Base-by-base conservation (phyloP, 1,140 invertebrate genomes). In the Drosophila malerkotliana region DNA sequence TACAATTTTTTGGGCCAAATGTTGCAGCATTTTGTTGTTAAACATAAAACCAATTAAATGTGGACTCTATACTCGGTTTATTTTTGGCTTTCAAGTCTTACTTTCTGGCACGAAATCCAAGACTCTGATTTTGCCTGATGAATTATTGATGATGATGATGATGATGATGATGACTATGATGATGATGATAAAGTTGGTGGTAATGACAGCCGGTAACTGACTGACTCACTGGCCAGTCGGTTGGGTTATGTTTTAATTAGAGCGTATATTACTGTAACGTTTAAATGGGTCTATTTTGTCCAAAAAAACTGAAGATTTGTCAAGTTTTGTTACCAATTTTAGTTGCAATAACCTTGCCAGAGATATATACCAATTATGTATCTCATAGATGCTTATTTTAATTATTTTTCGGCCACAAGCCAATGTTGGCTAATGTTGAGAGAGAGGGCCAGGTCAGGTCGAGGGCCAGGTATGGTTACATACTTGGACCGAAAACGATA, bases 181-280 rank as follows among this genome's bases (percentile, higher is more conserved):
- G 52, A 34, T 68, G 45, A 56, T 66, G 66, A 37, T 37, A 5
- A 30, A 10, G 32, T 8, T 62, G 45, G 44, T 32, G 30, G 37
- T 34, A 14, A 15, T 28, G 14, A 24, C 18, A 47, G 45, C 30
- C 47, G 39, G 39, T 37, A 10, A n/a, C 8, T 41, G 39, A 18
- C 18, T 18, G 18, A n/a, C 39, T 15, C 10, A 8, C 7, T 9
- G 15, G 44, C 26, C 34, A 39, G 21, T 52, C 51, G 68, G 21
- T 52, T 45, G 61, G 71, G 72, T 79, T 79, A 79, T 73, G 76
- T 72, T 73, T 73, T 79, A 79, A 79, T 79, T 79, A 79, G 76
- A 79, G 76, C 76, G 37, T 58, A 61, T 47, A 61, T 47, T 79
- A 52, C 18, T 18, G 1, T 18, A 18, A 18, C 18, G 18, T 18